Percentiles rank a stretch among this genome's conserved stretches.
Conservation (phyloP, 2,888 invertebrate genomes). For the Drosophila rubida region DNA sequence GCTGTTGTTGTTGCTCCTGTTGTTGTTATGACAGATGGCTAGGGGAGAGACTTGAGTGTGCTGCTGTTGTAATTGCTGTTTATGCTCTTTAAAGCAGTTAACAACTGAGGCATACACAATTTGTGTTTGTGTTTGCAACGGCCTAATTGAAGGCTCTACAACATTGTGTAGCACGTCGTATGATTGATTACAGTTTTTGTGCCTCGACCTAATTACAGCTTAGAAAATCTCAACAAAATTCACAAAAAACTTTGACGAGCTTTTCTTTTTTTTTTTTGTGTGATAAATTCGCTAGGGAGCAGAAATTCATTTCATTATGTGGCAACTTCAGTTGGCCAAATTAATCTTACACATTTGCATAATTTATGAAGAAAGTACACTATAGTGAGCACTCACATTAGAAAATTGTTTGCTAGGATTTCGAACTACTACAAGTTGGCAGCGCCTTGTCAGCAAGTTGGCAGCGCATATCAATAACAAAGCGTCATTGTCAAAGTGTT, state of each 20-base stretch:
- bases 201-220: not conserved
- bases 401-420: too few relatives aligned
- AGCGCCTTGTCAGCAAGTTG: not conserved
- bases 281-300: not conserved
- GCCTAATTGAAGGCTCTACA: not conserved
- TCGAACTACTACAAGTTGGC: too few relatives aligned
- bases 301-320: not conserved
- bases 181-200: slow-evolving; percentile 4
- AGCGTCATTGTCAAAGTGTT: not conserved
- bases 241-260: not conserved
- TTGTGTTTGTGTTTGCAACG: not conserved
- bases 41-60: not conserved
- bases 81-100: slow-evolving; percentile 26
- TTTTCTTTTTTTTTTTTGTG: not conserved
- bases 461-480: not conserved
- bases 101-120: slow-evolving; percentile 21
- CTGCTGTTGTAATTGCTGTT: slow-evolving; percentile 17
- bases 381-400: not conserved
- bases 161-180: not conserved
- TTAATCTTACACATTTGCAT: not conserved
- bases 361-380: not conserved
- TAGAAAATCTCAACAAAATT: not conserved
- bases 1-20: not conserved
- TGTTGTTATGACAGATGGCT: not conserved
- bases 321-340: not conserved